Evolutionary conservation across 2,888 invertebrate species (phyloP).

Genomic region (Carterocephalus palaemon): DNA sequence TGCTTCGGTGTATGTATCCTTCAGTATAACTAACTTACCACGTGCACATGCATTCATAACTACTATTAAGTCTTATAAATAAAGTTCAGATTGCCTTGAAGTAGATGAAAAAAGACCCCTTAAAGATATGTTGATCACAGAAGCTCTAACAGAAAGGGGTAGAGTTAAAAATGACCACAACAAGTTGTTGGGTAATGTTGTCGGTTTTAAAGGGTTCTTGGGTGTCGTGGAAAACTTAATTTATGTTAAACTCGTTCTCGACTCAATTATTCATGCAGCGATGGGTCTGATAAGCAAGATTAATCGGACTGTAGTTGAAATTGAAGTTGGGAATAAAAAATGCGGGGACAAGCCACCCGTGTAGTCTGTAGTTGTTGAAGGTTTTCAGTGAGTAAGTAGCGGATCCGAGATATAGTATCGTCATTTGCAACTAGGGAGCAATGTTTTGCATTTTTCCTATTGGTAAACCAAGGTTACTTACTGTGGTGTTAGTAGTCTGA

Average conservation of each 20-base stretch:
- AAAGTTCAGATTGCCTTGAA: conserved; percentile 37
- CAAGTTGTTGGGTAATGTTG: conserved; percentile 29
- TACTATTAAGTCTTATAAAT: conserved; percentile 26
- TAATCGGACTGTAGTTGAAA: conserved; percentile 57
- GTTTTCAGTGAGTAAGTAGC: conserved; percentile 1
- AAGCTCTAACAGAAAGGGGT: conserved; percentile 16
- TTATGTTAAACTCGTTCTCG: conserved; percentile 75
- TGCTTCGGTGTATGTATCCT: conserved; percentile 69
- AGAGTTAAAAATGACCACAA: conserved; percentile 18
- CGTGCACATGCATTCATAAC: conserved; percentile 25
- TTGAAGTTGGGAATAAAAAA: conserved; percentile 44
- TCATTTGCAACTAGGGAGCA: too few species aligned
- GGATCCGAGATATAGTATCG: too few species aligned
- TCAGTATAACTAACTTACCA: conserved; percentile 61
- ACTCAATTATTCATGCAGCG: conserved; percentile 72
- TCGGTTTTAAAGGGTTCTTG: conserved; percentile 59
- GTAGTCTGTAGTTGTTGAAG: conserved; percentile 46
- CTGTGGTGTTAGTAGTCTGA: too few species aligned
- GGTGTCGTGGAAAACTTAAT: conserved; percentile 77
- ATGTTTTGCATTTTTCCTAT: too few species aligned
- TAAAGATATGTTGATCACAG: neutral
- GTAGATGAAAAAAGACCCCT: neutral
- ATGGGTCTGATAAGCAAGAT: conserved; percentile 71
- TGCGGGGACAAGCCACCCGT: conserved; percentile 60
- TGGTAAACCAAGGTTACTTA: too few species aligned